Evolutionary conservation across 1,140 invertebrate genomes (phyloP), one percentile per base, ranked within the genome.

Genomic region (Drosophila tristis): DNA sequence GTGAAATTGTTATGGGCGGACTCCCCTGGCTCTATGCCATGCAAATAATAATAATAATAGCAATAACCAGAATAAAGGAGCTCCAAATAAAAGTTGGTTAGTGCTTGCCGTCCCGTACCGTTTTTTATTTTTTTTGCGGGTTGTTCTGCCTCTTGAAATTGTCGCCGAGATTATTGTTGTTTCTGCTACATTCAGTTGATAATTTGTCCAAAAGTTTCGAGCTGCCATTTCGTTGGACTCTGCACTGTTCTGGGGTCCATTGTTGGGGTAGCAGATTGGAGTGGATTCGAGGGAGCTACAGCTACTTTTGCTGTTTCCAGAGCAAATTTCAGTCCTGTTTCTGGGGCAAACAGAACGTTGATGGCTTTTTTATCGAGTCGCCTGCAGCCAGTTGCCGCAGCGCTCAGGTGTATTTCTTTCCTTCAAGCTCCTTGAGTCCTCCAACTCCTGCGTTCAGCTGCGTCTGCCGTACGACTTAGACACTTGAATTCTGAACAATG

Each of bases 1-100:
- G 57, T 66, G 51, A 70, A 86, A 80, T 80, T 77, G 73, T 77
- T 80, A 63, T 76, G 73, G 74, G 67, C 57, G 76, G 66, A 66
- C 35, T 35, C 0, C 9, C 35, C 35, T 11, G 35, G 11, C 35
- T 39, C 35, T 11, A 39, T 61, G 63, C 68, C 62, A 74, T 68
- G 74, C 82, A 86, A 86, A 87, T 86, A 87, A 86, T 84, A 84
- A 85, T 85, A 86, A 85, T 67, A 77, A 67, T 64, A 51, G 71
- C 73, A 87, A 81, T 74, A 62, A 73, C 62, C 74, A 51, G 78
- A 86, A 87, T 80, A 70, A 86, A 78, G 60, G 51, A 70, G 64
- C 53, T 51, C 25, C 64, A 51, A 66, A 74, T 80, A 71, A 86
- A 80, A 86, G 74, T 78, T 64, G 16, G 48, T 49, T 57, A 67